A percentile compares a stretch with the other conserved stretches of the same genome.
Conservation (phyloP, 2,888 invertebrate genomes). For the Portevinia maculata region DNA sequence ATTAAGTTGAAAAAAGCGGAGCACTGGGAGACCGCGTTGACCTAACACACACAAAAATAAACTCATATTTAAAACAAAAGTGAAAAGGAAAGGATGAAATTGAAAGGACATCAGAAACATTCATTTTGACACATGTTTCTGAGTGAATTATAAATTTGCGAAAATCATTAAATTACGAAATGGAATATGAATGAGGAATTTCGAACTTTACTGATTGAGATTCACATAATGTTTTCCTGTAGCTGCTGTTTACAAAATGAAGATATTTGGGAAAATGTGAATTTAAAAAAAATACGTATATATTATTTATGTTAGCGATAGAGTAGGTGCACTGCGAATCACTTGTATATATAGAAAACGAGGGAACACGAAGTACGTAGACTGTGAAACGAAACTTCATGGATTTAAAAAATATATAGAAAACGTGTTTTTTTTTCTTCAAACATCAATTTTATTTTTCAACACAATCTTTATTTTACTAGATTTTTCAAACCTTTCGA, state of each 20-base stretch:
- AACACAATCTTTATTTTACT: too few relatives aligned
- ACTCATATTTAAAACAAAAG: background rate
- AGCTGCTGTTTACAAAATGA: background rate
- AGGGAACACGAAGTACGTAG: too few relatives aligned
- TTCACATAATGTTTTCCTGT: background rate
- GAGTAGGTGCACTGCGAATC: too few relatives aligned
- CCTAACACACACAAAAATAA: conserved; percentile 3
- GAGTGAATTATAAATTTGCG: conserved; percentile 16
- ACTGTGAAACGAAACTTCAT: too few relatives aligned
- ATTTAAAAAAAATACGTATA: too few relatives aligned
- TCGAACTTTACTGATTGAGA: background rate
- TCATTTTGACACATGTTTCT: conserved; percentile 28
- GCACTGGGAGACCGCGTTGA: conserved; percentile 39
- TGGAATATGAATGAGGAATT: background rate
- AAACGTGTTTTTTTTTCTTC: too few relatives aligned
- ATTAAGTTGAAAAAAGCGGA: conserved; percentile 9
- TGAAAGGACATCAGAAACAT: background rate
- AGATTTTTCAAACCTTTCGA: too few relatives aligned
- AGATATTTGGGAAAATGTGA: background rate
- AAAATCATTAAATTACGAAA: background rate
- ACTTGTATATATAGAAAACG: too few relatives aligned
- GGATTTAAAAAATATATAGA: too few relatives aligned
- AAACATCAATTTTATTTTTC: too few relatives aligned
- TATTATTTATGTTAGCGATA: too few relatives aligned
- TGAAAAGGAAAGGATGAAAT: conserved; percentile 2